Evolutionary conservation across 2,888 invertebrate species (phyloP).

Genomic region (Metopia argyrocephala): DNA sequence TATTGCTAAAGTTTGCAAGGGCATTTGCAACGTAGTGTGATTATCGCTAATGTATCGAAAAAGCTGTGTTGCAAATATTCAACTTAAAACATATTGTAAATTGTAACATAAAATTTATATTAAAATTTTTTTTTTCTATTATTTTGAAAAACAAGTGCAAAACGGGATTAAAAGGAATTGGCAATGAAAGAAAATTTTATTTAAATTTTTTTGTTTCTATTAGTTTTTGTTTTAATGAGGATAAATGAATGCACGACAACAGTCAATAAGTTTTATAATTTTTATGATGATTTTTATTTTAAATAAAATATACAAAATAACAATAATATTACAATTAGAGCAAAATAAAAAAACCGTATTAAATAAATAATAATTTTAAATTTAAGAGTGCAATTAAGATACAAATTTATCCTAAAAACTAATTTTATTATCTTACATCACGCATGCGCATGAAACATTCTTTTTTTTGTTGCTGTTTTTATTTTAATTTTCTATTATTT

Average conservation of each 20-base stretch:
- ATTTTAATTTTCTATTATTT: slow-evolving; percentile 16
- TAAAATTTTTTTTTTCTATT: background rate
- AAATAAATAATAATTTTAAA: slow-evolving; percentile 65
- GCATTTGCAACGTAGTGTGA: too few relatives aligned
- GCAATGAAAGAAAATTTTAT: background rate
- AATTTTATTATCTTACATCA: slow-evolving; percentile 79
- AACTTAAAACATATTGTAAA: too few relatives aligned
- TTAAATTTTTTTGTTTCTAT: background rate
- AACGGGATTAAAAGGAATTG: slow-evolving; percentile 18
- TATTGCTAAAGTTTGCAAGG: too few relatives aligned
- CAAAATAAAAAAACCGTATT: slow-evolving; percentile 13
- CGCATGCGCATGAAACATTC: slow-evolving; percentile 78
- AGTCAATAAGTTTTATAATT: slow-evolving; percentile 7
- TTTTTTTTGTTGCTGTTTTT: slow-evolving; percentile 62
- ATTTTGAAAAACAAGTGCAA: slow-evolving; percentile 10
- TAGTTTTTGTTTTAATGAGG: background rate
- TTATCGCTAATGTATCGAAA: too few relatives aligned
- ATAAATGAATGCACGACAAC: slow-evolving; percentile 40
- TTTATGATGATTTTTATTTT: slow-evolving; percentile 25
- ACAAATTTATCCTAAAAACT: slow-evolving; percentile 74
- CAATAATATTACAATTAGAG: background rate
- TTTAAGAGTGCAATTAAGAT: slow-evolving; percentile 67
- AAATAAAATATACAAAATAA: background rate
- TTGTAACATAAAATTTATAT: too few relatives aligned
- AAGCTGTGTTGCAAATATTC: background rate